Evolutionary conservation across 92 coral and sea anemone genomes (phyloP), one percentile per base, ranked within the genome.

Genomic region (Bergia puertoricense): DNA sequence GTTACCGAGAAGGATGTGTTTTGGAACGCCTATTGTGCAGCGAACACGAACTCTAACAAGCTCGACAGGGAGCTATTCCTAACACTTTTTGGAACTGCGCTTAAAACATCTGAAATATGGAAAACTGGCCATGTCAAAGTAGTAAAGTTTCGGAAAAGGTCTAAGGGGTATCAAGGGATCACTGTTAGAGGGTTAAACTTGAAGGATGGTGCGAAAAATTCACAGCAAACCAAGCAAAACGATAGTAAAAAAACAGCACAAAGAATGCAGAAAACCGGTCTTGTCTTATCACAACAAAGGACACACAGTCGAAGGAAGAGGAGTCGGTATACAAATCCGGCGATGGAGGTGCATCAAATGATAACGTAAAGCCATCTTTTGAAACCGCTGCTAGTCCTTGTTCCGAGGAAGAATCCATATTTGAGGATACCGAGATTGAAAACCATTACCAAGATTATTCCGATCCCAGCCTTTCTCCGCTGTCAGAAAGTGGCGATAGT

Each of bases 1-100:
- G 82, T 79, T 36, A 79, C 82, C 8, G 82, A 79, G 43, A 79
- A 79, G 82, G 59, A 36, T 79, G 82, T 79, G 82, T 79, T 79
- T 6, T 79, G 82, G 82, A 36, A 79, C 5, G 59, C 36, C 82
- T 79, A 46, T 79, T 37, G 42, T 15, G 39, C 8, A 46, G 66
- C 9, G 38, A 79, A 46, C 59, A 46, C 56, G 20, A 46, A 9
- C 67, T 2, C 38, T 18, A 45, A 46, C 59, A 42, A 46, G 56
- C 66, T 7, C 2, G 66, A 79, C 82, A 79, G 67, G 40, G 82
- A 79, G 39, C 39, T 79, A 48, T 51, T 80, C 85, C 67, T 56
- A 23, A 56, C 85, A 80, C 13, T 80, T 80, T 37, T 80, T 38
- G 72, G 85, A 80, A 79, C 41, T 39, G 45, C 83, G 46, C 68